A percentile compares a stretch with the other conserved stretches of the same genome.
Conservation (phyloP, 1,140 invertebrate genomes). For the Acyrthosiphon pisum region DNA sequence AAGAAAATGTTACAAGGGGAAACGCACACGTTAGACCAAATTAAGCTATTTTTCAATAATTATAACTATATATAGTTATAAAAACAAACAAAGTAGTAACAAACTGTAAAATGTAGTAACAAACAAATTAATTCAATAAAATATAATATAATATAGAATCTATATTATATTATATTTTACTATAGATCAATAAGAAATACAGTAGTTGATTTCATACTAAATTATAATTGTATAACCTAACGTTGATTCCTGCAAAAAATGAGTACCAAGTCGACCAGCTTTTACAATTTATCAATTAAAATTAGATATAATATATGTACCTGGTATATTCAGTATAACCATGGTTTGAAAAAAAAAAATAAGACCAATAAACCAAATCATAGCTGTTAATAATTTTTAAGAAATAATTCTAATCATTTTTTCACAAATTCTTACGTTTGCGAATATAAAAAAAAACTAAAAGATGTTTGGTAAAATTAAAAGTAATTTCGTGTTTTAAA, state of each 20-base stretch:
- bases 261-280: neutral
- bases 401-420: no score
- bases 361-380: neutral
- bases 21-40: neutral
- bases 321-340: neutral
- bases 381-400: neutral
- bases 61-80: neutral
- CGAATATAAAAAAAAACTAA: neutral
- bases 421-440: neutral
- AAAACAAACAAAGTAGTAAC: no score
- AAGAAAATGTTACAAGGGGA: neutral
- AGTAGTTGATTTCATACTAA: neutral
- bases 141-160: neutral
- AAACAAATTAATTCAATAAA: neutral
- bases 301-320: neutral
- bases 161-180: no score
- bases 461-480: neutral
- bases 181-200: neutral
- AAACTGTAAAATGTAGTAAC: no score
- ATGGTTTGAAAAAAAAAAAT: neutral
- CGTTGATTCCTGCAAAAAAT: neutral
- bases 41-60: neutral
- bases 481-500: neutral
- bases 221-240: neutral
- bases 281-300: neutral